Conservation (phyloP, 2,888 invertebrate species). For the Drosophila rubida region DNA sequence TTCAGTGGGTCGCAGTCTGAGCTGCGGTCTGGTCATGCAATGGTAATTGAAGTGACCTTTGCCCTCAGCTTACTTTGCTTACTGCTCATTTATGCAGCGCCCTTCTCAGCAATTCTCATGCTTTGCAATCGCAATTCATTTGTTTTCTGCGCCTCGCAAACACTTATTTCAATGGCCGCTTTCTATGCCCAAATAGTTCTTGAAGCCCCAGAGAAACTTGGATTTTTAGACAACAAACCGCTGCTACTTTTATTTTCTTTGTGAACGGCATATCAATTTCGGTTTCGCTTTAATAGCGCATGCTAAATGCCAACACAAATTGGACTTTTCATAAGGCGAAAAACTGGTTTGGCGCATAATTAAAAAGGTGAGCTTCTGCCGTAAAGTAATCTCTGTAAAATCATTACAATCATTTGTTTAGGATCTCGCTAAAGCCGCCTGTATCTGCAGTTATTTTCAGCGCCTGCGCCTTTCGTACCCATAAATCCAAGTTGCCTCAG, state of each 20-base stretch:
- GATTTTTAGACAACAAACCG: neutral
- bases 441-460: neutral
- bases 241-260: neutral
- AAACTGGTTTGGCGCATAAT: no score
- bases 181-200: neutral
- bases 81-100: neutral
- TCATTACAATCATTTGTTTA: neutral
- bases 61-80: no score
- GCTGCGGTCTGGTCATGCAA: constrained; percentile 6
- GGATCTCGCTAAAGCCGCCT: neutral
- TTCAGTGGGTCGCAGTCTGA: constrained; percentile 7
- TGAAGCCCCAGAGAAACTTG: neutral
- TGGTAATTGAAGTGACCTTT: constrained; percentile 29
- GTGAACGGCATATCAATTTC: neutral
- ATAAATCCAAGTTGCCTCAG: neutral
- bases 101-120: constrained; percentile 16
- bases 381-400: no score
- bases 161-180: neutral
- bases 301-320: neutral
- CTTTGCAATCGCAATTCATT: constrained; percentile 6
- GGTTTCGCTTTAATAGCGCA: neutral
- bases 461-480: neutral
- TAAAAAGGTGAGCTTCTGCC: no score
- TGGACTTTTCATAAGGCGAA: no score
- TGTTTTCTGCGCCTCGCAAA: neutral